Evolutionary conservation across 2,113 vertebrate genomes (phyloP).

Genomic region (Cavia porcellus): DNA sequence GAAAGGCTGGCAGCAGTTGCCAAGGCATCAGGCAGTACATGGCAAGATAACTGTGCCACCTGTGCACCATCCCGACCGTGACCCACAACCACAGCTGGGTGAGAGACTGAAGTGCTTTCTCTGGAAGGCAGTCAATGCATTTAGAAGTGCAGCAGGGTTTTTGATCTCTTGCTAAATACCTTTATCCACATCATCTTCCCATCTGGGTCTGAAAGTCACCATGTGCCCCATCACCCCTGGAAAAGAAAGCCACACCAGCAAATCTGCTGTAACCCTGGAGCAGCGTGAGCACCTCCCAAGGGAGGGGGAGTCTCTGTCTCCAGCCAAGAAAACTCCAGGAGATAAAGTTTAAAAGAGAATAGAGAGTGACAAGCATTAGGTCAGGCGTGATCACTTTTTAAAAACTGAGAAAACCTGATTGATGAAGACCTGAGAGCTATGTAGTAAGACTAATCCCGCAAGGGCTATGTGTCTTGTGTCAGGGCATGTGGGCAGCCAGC

Average conservation of each 20-base stretch:
- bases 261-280: conserved; percentile 56
- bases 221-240: conserved; percentile 75
- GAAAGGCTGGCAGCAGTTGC: conserved; percentile 85
- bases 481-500: background rate
- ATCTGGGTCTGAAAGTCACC: conserved; percentile 82
- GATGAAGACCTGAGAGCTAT: conserved; percentile 3
- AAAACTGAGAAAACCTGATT: conserved; percentile 11
- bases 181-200: conserved; percentile 88
- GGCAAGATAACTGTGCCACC: conserved; percentile 87
- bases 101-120: conserved; percentile 83
- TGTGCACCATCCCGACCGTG: conserved; percentile 82
- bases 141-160: conserved; percentile 81
- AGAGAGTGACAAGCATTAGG: conserved; percentile 46
- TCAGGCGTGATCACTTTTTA: background rate
- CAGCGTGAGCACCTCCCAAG: conserved; percentile 20
- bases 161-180: conserved; percentile 88
- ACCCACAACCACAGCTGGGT: conserved; percentile 87
- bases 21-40: conserved; percentile 63
- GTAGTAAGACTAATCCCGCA: background rate
- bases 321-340: background rate
- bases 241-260: conserved; percentile 69
- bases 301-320: background rate
- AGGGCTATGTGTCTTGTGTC: background rate
- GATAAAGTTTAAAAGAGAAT: conserved; percentile 47
- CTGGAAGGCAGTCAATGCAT: conserved; percentile 83